phyloP scores from a whole-genome alignment of 1,140 invertebrate species.

The Rhagoletis pomonella region DNA sequence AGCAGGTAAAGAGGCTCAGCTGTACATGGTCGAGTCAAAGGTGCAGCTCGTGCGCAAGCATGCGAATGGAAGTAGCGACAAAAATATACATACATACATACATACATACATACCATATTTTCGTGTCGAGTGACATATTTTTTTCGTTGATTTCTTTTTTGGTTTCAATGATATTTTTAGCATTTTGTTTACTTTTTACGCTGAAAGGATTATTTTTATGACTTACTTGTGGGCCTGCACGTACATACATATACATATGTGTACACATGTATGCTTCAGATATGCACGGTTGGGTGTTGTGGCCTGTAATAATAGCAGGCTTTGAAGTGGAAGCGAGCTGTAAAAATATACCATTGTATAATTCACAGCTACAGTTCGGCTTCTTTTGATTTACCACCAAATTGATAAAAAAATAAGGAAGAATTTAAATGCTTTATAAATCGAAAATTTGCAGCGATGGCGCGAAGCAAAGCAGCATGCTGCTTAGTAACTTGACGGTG shows the following conservation, averaged over 20 bases:
- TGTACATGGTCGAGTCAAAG: constrained; percentile 48
- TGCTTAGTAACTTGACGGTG: no score
- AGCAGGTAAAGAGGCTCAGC: constrained; percentile 34
- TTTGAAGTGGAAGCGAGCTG: neutral
- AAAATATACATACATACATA: neutral
- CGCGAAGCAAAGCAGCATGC: no score
- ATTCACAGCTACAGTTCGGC: no score
- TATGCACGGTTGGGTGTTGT: neutral
- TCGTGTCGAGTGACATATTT: constrained; percentile 11
- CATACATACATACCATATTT: neutral
- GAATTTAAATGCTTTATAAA: no score
- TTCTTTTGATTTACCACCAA: no score
- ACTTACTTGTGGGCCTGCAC: constrained; percentile 8
- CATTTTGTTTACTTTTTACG: neutral
- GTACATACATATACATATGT: neutral
- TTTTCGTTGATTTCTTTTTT: neutral
- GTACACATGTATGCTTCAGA: neutral
- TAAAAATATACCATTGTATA: no score
- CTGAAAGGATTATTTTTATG: constrained; percentile 24
- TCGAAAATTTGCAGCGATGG: no score
- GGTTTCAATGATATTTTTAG: constrained; percentile 5
- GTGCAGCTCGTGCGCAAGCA: neutral
- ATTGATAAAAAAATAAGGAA: no score
- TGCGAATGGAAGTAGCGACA: neutral
- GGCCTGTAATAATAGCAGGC: neutral